These are phyloP conservation scores for Sarcophaga subvicina DNA, from an alignment of 2,888 invertebrate species.

Conservation along the genomic window DNA sequence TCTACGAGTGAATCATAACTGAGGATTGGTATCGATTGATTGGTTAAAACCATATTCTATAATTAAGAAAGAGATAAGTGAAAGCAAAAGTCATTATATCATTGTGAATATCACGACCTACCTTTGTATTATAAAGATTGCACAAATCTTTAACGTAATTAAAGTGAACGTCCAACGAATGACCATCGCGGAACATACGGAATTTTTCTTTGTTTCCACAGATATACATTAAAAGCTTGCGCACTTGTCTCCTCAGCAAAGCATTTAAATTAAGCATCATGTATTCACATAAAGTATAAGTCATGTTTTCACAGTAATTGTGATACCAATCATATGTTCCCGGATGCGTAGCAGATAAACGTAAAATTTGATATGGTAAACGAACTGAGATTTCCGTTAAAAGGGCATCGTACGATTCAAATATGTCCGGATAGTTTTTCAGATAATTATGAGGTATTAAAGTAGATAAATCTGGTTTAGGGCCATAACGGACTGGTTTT, in stretches of 20 bases:
- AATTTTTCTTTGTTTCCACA: conserved; percentile 98
- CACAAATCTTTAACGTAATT: conserved; percentile 84
- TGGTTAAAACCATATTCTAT: conserved; percentile 71
- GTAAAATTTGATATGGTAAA: conserved; percentile 93
- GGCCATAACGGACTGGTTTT: conserved; percentile 90
- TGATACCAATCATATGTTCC: conserved; percentile 82
- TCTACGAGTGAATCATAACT: conserved; percentile 96
- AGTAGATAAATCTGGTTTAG: conserved; percentile 97
- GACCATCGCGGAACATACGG: conserved; percentile 95
- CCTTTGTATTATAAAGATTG: conserved; percentile 79
- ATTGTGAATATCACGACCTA: conserved; percentile 62
- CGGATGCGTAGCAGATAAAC: conserved; percentile 80
- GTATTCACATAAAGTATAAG: conserved; percentile 92
- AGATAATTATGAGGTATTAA: conserved; percentile 97
- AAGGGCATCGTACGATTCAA: conserved; percentile 96
- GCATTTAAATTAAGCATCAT: conserved; percentile 95
- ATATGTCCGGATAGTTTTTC: conserved; percentile 95
- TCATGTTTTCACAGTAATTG: conserved; percentile 86
- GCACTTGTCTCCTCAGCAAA: conserved; percentile 89
- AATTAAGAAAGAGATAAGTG: conserved; percentile 9
- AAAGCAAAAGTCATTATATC: background rate
- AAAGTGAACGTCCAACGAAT: conserved; percentile 95
- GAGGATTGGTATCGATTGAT: conserved; percentile 82
- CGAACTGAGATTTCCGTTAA: conserved; percentile 97
- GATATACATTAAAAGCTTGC: conserved; percentile 94